These are phyloP conservation scores for Parascotia fuliginaria DNA, from an alignment of 2,888 invertebrate genomes.

Conservation along the genomic window DNA sequence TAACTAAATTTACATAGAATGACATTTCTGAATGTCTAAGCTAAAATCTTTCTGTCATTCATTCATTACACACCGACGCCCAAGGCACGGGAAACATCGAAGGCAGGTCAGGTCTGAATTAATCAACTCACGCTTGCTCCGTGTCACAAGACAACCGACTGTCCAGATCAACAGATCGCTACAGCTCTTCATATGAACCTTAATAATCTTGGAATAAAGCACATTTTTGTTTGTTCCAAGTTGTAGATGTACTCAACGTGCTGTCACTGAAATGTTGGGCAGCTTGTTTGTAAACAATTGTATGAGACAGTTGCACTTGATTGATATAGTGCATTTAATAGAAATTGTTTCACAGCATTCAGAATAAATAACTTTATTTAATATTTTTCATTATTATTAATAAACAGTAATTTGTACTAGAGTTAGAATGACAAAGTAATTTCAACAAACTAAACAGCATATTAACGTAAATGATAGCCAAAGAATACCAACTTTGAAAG, in stretches of 20 bases:
- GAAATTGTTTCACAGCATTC: constrained; percentile 18
- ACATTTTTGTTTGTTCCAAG: constrained; percentile 2
- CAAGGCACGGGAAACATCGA: constrained; percentile 53
- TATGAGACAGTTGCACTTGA: constrained; percentile 40
- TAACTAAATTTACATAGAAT: constrained; percentile 5
- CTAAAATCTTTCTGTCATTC: constrained; percentile 28
- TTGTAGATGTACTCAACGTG: constrained; percentile 26
- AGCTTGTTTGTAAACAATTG: constrained; percentile 46
- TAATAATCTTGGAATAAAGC: constrained; percentile 10
- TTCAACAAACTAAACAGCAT: not conserved
- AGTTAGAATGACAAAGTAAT: not conserved
- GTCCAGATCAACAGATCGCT: constrained; percentile 34
- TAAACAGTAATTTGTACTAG: no score
- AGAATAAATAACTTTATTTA: no score
- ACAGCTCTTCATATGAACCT: constrained; percentile 16
- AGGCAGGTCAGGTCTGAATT: constrained; percentile 61
- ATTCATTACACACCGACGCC: constrained; percentile 37
- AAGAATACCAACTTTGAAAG: not conserved
- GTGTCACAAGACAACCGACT: constrained; percentile 55
- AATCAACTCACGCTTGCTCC: constrained; percentile 57
- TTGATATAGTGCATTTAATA: constrained; percentile 30
- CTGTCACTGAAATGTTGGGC: constrained; percentile 43
- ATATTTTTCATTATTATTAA: no score
- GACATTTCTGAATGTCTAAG: constrained; percentile 27
- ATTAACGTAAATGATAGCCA: not conserved